phyloP scores from a whole-genome alignment of 1,140 invertebrate species.

The Drosophila grimshawi region DNA sequence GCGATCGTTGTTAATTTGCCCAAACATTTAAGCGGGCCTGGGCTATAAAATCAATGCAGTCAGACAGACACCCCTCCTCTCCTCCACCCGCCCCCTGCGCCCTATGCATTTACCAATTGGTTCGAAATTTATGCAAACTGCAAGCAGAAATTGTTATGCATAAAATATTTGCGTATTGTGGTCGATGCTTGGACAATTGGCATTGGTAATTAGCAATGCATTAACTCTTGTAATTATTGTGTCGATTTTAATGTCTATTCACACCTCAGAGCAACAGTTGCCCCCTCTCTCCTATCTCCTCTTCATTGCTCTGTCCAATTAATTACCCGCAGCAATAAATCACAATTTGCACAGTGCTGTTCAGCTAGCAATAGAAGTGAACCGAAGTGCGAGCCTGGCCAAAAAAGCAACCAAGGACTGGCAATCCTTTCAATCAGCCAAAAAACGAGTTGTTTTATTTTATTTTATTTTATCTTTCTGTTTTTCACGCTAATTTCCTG shows the following conservation, averaged over 20 bases:
- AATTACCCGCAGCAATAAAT: background rate
- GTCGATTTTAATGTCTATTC: slow-evolving; percentile 30
- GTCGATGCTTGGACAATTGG: background rate
- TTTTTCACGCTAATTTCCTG: slow-evolving; percentile 73
- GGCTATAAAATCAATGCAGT: slow-evolving; percentile 46
- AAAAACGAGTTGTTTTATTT: slow-evolving; percentile 44
- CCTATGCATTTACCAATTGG: background rate
- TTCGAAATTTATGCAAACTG: slow-evolving; percentile 64
- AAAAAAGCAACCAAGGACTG: background rate
- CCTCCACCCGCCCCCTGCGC: background rate
- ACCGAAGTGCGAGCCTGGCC: slow-evolving; percentile 7
- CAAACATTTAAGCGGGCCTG: slow-evolving; percentile 56
- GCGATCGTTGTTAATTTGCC: slow-evolving; percentile 60
- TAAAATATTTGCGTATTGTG: slow-evolving; percentile 37
- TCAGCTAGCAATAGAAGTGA: background rate
- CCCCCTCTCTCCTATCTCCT: background rate
- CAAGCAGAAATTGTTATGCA: slow-evolving; percentile 52
- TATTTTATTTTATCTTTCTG: background rate
- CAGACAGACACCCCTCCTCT: background rate
- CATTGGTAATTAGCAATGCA: slow-evolving; percentile 66
- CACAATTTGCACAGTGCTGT: slow-evolving; percentile 28
- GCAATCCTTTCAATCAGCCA: slow-evolving; percentile 72
- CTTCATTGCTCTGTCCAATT: background rate
- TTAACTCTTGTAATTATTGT: slow-evolving; percentile 68
- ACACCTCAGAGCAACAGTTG: slow-evolving; percentile 6